phyloP scores from a whole-genome alignment of 1,140 invertebrate genomes.

The Drosophila orosa region DNA sequence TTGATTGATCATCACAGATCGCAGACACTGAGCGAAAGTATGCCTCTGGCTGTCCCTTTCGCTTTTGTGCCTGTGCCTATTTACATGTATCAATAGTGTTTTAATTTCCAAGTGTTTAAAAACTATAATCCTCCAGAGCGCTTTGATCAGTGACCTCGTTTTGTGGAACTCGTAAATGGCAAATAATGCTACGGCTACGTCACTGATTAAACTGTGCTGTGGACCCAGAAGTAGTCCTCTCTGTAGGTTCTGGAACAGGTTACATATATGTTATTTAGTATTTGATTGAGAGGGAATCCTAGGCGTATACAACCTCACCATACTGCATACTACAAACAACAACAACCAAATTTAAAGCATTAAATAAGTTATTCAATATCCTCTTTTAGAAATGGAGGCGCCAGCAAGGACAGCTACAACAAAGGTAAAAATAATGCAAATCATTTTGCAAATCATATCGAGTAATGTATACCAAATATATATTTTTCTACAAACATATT shows the following conservation, averaged over 20 bases:
- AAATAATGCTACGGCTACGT: neutral
- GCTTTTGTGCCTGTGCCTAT: slow-evolving; percentile 7
- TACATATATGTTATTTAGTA: slow-evolving; percentile 19
- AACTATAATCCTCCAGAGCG: slow-evolving; percentile 7
- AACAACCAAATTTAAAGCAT: slow-evolving; percentile 85
- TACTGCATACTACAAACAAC: slow-evolving; percentile 86
- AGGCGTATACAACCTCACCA: slow-evolving; percentile 79
- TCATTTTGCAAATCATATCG: slow-evolving; percentile 68
- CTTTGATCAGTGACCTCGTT: slow-evolving; percentile 15
- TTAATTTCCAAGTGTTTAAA: neutral
- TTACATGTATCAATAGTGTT: neutral
- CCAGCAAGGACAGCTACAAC: slow-evolving; percentile 93
- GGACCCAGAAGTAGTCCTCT: too few species aligned
- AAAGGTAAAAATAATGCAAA: slow-evolving; percentile 90
- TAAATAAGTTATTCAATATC: slow-evolving; percentile 89
- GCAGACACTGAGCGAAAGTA: neutral
- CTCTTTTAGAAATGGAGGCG: slow-evolving; percentile 94
- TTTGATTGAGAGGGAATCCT: slow-evolving; percentile 26
- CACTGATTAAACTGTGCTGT: slow-evolving; percentile 24
- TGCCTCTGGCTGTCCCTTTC: slow-evolving; percentile 5
- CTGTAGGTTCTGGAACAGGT: too few species aligned
- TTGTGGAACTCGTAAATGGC: neutral
- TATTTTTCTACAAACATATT: slow-evolving; percentile 79
- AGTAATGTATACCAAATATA: slow-evolving; percentile 77
- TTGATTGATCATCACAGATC: neutral